phyloP scores from a whole-genome alignment of 2,113 vertebrate species.

The Picathartes gymnocephalus region DNA sequence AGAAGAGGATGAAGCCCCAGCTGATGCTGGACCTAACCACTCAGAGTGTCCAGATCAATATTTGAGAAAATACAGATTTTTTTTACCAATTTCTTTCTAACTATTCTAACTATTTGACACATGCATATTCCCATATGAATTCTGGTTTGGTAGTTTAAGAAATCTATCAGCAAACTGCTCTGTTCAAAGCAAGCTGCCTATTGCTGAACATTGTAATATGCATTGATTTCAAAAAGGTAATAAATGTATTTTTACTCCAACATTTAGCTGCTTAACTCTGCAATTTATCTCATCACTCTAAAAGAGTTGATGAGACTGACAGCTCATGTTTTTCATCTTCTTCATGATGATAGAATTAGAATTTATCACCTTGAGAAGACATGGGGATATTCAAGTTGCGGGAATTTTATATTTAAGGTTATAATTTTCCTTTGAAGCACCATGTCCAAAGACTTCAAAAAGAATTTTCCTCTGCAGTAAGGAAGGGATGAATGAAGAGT shows the following conservation, averaged over 20 bases:
- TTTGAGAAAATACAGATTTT: background rate
- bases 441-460: constrained; percentile 31
- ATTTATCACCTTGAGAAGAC: constrained; percentile 9
- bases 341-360: background rate
- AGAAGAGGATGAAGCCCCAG: background rate
- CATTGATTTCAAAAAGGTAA: background rate
- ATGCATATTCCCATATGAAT: background rate
- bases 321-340: background rate
- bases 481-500: background rate
- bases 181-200: background rate
- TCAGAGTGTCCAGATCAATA: background rate
- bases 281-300: background rate
- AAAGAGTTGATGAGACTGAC: background rate
- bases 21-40: background rate
- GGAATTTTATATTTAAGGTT: background rate
- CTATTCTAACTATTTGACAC: background rate
- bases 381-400: background rate
- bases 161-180: background rate
- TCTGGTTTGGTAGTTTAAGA: background rate
- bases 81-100: background rate
- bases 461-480: background rate
- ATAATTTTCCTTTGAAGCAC: constrained; percentile 38
- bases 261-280: background rate
- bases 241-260: background rate
- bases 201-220: background rate